These are phyloP conservation scores for Andrena hattorfiana DNA, from an alignment of 2,888 invertebrate species.

Conservation along the genomic window DNA sequence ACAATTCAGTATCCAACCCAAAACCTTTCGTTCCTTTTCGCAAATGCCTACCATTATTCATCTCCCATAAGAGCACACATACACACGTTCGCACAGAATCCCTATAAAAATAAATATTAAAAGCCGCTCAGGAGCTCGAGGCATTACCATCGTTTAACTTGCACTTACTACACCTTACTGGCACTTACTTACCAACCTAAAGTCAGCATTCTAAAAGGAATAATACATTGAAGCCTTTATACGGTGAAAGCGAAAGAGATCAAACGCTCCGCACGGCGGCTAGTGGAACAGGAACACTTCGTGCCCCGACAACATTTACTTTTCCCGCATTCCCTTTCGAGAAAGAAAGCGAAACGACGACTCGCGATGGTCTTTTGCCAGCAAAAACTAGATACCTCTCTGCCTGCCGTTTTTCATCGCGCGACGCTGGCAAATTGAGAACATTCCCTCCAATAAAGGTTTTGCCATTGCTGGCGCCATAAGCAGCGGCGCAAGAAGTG, in stretches of 20 bases:
- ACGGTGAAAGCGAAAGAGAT: neutral
- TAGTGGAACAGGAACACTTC: neutral
- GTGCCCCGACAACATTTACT: slow-evolving; percentile 8
- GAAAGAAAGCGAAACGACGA: neutral
- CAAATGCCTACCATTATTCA: too few relatives aligned
- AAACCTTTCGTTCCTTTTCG: too few relatives aligned
- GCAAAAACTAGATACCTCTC: neutral
- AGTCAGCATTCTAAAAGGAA: neutral
- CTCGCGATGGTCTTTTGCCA: neutral
- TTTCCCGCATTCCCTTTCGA: neutral
- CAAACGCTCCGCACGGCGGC: neutral
- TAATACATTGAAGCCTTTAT: neutral
- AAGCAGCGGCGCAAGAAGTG: too few relatives aligned
- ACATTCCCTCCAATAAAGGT: neutral
- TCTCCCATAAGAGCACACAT: too few relatives aligned
- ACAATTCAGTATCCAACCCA: too few relatives aligned
- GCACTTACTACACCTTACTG: too few relatives aligned
- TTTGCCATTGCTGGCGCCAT: neutral
- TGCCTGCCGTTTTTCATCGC: neutral
- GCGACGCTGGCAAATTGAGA: neutral
- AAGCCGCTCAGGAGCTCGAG: too few relatives aligned
- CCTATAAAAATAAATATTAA: too few relatives aligned
- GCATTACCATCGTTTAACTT: too few relatives aligned
- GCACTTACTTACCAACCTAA: too few relatives aligned
- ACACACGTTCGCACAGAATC: too few relatives aligned